Percentiles rank a stretch among this genome's conserved stretches.
These are phyloP conservation scores for Triplophysa dalaica DNA, from an alignment of 2,113 vertebrate species.

Conservation along the genomic window DNA sequence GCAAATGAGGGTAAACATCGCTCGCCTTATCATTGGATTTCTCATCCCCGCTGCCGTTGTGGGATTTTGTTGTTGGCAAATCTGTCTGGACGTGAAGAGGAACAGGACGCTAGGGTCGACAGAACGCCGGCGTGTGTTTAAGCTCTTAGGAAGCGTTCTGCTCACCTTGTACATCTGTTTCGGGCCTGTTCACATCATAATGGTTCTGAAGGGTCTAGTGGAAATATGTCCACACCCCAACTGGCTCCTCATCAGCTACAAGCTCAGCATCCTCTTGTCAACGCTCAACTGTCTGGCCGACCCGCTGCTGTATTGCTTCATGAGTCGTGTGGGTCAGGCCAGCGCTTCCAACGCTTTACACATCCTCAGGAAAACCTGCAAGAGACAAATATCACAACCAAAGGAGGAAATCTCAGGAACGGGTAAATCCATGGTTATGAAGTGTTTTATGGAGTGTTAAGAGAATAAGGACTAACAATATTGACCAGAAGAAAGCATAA, in stretches of 20 bases:
- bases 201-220: conserved; percentile 74
- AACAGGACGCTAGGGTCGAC: conserved; percentile 78
- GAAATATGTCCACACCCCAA: conserved; percentile 54
- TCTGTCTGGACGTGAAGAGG: conserved; percentile 73
- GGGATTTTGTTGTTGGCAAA: conserved; percentile 75
- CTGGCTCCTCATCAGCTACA: conserved; percentile 69
- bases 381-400: not conserved
- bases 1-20: conserved; percentile 65
- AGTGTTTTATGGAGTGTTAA: too few relatives aligned
- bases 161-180: conserved; percentile 81
- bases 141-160: conserved; percentile 74
- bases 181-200: conserved; percentile 78
- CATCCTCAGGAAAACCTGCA: conserved; percentile 60
- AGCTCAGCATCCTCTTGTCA: conserved; percentile 77
- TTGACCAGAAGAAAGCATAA: too few relatives aligned
- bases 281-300: conserved; percentile 84
- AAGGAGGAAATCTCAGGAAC: not conserved
- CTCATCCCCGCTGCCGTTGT: conserved; percentile 74
- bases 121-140: conserved; percentile 78
- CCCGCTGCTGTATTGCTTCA: conserved; percentile 88
- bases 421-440: not conserved
- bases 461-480: too few relatives aligned
- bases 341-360: conserved; percentile 74
- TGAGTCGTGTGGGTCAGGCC: conserved; percentile 76
- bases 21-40: conserved; percentile 77